Conservation (phyloP, 1,140 invertebrate species). For the Mactra quadrangularis region DNA sequence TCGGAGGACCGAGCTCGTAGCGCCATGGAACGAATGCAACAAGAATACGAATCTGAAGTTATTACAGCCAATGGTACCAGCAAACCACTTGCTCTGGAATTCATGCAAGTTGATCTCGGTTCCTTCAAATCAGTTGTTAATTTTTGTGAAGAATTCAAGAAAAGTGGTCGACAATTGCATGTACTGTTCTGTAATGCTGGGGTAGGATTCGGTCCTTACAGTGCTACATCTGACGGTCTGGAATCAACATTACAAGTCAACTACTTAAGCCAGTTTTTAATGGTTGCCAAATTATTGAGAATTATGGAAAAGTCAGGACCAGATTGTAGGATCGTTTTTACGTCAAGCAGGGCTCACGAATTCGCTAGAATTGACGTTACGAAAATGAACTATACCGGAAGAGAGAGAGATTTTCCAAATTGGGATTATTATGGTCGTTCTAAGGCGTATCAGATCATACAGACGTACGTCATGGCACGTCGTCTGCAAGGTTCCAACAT, state of each 20-base stretch:
- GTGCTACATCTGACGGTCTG: slow-evolving; percentile 6
- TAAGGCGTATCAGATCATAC: slow-evolving; percentile 48
- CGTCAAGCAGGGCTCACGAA: slow-evolving; percentile 18
- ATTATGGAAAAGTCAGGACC: slow-evolving; percentile 27
- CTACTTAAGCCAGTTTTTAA: slow-evolving; percentile 41
- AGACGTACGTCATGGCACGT: slow-evolving; percentile 1
- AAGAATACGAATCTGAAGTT: slow-evolving; percentile 60
- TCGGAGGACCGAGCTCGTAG: slow-evolving; percentile 59
- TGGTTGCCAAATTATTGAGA: slow-evolving; percentile 29
- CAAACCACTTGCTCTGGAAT: slow-evolving; percentile 55
- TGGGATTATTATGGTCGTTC: slow-evolving; percentile 41
- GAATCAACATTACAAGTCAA: slow-evolving; percentile 34
- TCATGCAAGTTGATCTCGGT: slow-evolving; percentile 61
- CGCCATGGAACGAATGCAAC: slow-evolving; percentile 61
- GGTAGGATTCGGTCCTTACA: slow-evolving; percentile 19
- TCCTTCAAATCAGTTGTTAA: slow-evolving; percentile 59
- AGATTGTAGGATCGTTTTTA: slow-evolving; percentile 27
- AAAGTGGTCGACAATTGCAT: slow-evolving; percentile 53
- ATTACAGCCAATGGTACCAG: slow-evolving; percentile 2
- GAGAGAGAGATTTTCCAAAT: background rate
- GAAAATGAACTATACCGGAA: slow-evolving; percentile 16
- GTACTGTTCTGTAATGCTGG: slow-evolving; percentile 68
- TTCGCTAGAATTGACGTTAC: background rate
- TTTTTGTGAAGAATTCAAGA: slow-evolving; percentile 63
- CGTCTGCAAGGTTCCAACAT: slow-evolving; percentile 21